Evolutionary conservation across 2,797 vertebrate genomes (phyloP).

Genomic region (Phrynocephalus forsythii): DNA sequence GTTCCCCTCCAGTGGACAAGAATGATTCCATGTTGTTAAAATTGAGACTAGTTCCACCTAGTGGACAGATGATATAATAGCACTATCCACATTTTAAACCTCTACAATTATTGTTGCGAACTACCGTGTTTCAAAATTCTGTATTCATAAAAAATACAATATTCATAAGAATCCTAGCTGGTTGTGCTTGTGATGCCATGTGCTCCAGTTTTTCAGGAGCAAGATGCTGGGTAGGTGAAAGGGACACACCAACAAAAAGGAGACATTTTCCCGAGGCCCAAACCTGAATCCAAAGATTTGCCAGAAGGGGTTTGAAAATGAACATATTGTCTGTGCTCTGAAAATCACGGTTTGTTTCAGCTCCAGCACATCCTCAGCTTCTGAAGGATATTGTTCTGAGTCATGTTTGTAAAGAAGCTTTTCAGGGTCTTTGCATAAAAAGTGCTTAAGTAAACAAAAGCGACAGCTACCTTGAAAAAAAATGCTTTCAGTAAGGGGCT

Average conservation of each 20-base stretch:
- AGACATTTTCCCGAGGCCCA: neutral
- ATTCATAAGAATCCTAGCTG: neutral
- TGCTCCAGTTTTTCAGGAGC: neutral
- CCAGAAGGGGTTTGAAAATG: slow-evolving; percentile 8
- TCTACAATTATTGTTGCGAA: neutral
- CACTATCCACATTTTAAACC: neutral
- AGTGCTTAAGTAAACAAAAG: slow-evolving; percentile 45
- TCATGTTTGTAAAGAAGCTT: slow-evolving; percentile 30
- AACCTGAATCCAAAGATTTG: neutral
- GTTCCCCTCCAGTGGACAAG: no score
- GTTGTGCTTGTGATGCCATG: neutral
- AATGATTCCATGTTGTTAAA: neutral
- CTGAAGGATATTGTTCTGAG: slow-evolving; percentile 19
- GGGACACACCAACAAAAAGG: neutral
- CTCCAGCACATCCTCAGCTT: slow-evolving; percentile 9
- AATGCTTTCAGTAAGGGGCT: slow-evolving; percentile 11
- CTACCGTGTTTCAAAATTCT: neutral
- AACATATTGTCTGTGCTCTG: neutral
- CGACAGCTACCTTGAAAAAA: slow-evolving; percentile 21
- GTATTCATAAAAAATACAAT: no score
- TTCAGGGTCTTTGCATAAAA: slow-evolving; percentile 37
- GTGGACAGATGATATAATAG: no score
- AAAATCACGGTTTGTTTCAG: slow-evolving; percentile 8
- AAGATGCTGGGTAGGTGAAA: neutral
- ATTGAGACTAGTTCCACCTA: neutral